Evolutionary conservation across 2,113 vertebrate genomes (phyloP), one percentile per base, ranked within the genome.

Genomic region (Gorsachius goisagi): DNA sequence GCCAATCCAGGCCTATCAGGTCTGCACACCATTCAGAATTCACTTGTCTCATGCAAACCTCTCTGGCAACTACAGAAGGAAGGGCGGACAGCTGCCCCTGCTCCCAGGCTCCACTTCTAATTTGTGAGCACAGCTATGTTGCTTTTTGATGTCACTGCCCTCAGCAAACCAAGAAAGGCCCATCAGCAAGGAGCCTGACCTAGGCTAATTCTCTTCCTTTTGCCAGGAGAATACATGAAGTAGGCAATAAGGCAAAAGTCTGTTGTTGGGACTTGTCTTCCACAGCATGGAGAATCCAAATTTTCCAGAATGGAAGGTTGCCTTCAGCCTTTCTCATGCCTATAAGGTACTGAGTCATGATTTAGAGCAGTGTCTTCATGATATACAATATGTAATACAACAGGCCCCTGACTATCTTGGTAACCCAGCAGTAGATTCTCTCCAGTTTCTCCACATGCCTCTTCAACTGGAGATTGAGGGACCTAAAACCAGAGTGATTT

Each of bases 121-220:
- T 6, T 52, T 73, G 9, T 3, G 2, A 35, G 9, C 50, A 62
- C 8, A 84, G 9, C 3, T 33, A 7, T 0, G 0, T 37, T 81
- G 3, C n/a, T 81, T 69, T 23, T 8, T 63, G 41, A 23, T 74
- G 32, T 69, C 59, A n/a, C 12, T 66, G 10, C 24, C 19, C 13
- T 69, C 50, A 58, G 21, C 22, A 66, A 69, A 69, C 2, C 23
- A 60, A 30, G 53, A 45, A 55, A 86, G 17, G 2, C 16, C 3
- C 3, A 2, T 24, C 71, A 79, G 18, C 23, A 87, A 56, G 45
- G 32, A 62, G 9, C 5, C 7, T 77, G 6, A 53, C 41, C 59
- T 39, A 53, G 8, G 12, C 2, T n/a, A 77, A 19, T 44, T 53
- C 6, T 73, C 30, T 69, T 53, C 39, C 12, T 81, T 74, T 74